Evolutionary conservation across 2,113 vertebrate genomes (phyloP).

Genomic region (Trachemys scripta): DNA sequence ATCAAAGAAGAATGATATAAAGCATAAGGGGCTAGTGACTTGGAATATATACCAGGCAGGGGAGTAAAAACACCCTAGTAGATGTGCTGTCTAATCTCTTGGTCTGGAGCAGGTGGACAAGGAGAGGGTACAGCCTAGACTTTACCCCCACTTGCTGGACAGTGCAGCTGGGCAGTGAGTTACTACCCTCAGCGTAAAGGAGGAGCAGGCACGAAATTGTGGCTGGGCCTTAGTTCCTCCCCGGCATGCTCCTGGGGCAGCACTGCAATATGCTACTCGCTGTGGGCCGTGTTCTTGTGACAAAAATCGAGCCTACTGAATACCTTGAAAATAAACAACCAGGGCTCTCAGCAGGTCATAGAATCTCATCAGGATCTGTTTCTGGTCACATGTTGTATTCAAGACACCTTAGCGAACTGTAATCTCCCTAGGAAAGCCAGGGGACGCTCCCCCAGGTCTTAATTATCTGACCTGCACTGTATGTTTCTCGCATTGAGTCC

Average conservation of each 20-base stretch:
- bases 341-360: conserved; percentile 13
- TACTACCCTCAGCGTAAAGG: neutral
- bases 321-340: neutral
- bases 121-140: neutral
- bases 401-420: neutral
- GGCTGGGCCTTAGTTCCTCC: neutral
- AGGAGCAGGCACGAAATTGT: accelerated
- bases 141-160: accelerated
- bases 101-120: neutral
- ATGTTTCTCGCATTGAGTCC: conserved; percentile 11
- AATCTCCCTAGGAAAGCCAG: conserved; percentile 16
- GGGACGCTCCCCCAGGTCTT: conserved; percentile 65
- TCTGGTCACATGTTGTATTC: neutral
- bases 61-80: neutral
- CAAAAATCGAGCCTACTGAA: neutral
- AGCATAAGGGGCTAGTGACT: neutral
- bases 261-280: neutral
- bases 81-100: neutral
- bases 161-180: neutral
- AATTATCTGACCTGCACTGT: conserved; percentile 65
- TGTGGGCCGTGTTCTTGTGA: accelerated
- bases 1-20: conserved; percentile 8
- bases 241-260: neutral
- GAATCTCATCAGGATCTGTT: neutral
- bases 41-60: neutral